Conservation (phyloP, 2,113 vertebrate genomes). For the Gobiocypris rarus region DNA sequence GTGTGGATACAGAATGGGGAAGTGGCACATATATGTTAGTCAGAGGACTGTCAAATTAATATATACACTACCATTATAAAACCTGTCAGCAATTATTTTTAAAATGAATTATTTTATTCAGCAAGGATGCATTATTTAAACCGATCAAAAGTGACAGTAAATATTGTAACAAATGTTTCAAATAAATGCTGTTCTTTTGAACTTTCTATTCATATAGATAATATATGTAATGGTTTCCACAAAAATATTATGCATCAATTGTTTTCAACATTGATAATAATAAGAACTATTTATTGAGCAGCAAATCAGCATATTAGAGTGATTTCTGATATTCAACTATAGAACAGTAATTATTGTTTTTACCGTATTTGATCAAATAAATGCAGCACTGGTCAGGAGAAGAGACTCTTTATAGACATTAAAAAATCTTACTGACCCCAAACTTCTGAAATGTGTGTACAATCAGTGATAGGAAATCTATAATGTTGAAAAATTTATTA, state of each 20-base stretch:
- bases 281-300: not conserved
- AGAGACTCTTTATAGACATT: not conserved
- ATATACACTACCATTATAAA: not conserved
- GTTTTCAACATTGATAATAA: not conserved
- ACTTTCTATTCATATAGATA: too few species aligned
- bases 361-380: not conserved
- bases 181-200: too few species aligned
- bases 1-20: not conserved
- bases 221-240: not conserved
- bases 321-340: too few species aligned
- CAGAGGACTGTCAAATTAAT: not conserved
- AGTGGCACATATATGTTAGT: not conserved
- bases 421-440: not conserved
- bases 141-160: not conserved
- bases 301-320: not conserved
- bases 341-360: too few species aligned
- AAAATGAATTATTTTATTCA: not conserved
- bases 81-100: too few species aligned
- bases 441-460: not conserved
- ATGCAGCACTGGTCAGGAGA: not conserved
- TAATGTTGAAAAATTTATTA: not conserved
- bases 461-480: not conserved
- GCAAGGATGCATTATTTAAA: not conserved
- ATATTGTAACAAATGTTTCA: too few species aligned
- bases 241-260: not conserved